A percentile compares a stretch with the other conserved stretches of the same genome.
These are phyloP conservation scores for Leptatherina wallacei DNA, from an alignment of 2,797 vertebrate genomes.

Conservation along the genomic window DNA sequence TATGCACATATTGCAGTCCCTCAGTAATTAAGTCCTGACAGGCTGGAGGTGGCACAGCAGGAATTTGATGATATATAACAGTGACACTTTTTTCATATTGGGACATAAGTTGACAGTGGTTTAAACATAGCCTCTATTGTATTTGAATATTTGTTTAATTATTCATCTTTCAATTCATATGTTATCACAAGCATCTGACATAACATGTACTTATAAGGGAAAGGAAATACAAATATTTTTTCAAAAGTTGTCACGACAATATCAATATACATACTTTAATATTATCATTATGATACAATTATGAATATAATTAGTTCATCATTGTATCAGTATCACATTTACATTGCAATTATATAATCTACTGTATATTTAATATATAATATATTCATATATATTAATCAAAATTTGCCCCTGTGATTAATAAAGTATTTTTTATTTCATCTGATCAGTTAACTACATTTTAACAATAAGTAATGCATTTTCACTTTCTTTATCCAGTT, in stretches of 20 bases:
- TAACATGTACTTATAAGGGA: neutral
- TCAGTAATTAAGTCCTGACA: neutral
- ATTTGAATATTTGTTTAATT: neutral
- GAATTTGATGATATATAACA: slow-evolving; percentile 22
- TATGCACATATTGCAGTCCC: slow-evolving; percentile 9
- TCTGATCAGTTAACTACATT: too few species aligned
- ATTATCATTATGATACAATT: too few species aligned
- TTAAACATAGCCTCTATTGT: neutral
- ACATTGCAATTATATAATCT: too few species aligned
- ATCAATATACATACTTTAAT: too few species aligned
- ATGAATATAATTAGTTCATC: too few species aligned
- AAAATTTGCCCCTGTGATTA: too few species aligned
- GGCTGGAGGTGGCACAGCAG: neutral
- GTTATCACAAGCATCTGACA: neutral
- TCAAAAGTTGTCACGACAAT: neutral
- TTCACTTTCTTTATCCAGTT: too few species aligned
- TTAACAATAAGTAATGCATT: too few species aligned
- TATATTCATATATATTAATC: too few species aligned
- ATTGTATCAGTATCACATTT: too few species aligned
- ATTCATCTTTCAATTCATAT: neutral
- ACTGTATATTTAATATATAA: too few species aligned
- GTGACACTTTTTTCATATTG: neutral
- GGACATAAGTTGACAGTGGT: slow-evolving; percentile 14
- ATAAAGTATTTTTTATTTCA: too few species aligned
- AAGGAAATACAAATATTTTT: neutral